Conservation (phyloP, 2,113 vertebrate species). For the Bungarus multicinctus region DNA sequence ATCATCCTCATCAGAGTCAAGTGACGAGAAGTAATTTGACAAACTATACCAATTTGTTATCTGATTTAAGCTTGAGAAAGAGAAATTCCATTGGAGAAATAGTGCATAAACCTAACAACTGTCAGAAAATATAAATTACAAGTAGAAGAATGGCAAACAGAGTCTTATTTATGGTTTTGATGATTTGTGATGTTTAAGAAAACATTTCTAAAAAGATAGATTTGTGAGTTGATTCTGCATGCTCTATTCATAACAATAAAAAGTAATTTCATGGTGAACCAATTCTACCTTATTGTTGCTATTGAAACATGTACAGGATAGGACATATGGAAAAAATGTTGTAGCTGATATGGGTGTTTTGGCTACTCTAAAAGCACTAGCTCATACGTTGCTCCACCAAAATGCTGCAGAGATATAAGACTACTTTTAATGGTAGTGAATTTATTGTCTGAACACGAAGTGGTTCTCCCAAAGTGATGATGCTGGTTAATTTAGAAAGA, state of each 20-base stretch:
- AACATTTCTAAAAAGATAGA: neutral
- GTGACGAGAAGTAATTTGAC: neutral
- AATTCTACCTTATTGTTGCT: neutral
- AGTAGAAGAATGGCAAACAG: neutral
- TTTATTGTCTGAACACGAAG: neutral
- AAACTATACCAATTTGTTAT: neutral
- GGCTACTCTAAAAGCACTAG: neutral
- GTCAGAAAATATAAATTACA: neutral
- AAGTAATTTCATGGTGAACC: neutral
- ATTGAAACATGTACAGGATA: neutral
- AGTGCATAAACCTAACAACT: neutral
- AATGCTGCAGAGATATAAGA: neutral
- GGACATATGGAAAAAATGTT: neutral
- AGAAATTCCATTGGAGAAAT: neutral
- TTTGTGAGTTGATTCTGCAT: neutral
- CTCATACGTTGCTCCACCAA: neutral
- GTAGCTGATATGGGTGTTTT: neutral
- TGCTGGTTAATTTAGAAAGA: neutral
- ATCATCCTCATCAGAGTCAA: neutral
- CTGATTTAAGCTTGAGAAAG: neutral
- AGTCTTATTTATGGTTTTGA: neutral
- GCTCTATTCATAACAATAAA: too few species aligned
- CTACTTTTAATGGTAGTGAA: neutral
- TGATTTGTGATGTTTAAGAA: neutral
- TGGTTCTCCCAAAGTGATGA: neutral